phyloP scores from a whole-genome alignment of 1,140 invertebrate genomes.

The Medauroidea extradentata region DNA sequence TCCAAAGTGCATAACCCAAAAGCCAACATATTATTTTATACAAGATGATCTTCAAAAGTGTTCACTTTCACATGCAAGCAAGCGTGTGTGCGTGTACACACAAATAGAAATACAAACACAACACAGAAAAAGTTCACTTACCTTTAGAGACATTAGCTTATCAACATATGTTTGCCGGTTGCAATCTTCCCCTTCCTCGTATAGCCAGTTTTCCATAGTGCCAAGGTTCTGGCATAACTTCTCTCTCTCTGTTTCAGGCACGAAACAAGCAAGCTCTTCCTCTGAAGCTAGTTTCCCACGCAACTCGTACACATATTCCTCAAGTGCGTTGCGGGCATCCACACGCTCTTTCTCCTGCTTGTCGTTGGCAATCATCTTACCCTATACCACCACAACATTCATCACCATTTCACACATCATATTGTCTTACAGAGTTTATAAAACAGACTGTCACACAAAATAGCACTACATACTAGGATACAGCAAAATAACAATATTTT shows the following conservation, averaged over 20 bases:
- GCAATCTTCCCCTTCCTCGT: slow-evolving; percentile 91
- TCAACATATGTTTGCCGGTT: slow-evolving; percentile 76
- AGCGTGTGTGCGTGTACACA: no score
- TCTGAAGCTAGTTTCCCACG: slow-evolving; percentile 75
- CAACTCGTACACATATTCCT: slow-evolving; percentile 98
- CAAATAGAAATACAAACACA: no score
- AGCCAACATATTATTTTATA: background rate
- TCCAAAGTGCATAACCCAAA: background rate
- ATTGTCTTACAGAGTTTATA: no score
- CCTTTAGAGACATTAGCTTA: slow-evolving; percentile 58
- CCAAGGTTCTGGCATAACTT: slow-evolving; percentile 66
- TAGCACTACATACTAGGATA: no score
- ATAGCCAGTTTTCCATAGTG: slow-evolving; percentile 92
- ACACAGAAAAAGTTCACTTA: slow-evolving; percentile 34
- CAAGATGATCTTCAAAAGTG: background rate
- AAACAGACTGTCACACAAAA: no score
- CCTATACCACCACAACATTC: no score
- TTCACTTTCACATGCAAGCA: no score
- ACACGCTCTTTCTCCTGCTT: slow-evolving; percentile 89
- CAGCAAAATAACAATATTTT: no score
- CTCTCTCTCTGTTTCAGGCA: slow-evolving; percentile 66
- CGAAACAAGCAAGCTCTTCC: slow-evolving; percentile 70
- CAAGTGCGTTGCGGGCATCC: slow-evolving; percentile 93
- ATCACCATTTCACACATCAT: no score
- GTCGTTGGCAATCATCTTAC: slow-evolving; percentile 83